Conservation (phyloP, 2,888 invertebrate genomes). For the Eilema griseolum region DNA sequence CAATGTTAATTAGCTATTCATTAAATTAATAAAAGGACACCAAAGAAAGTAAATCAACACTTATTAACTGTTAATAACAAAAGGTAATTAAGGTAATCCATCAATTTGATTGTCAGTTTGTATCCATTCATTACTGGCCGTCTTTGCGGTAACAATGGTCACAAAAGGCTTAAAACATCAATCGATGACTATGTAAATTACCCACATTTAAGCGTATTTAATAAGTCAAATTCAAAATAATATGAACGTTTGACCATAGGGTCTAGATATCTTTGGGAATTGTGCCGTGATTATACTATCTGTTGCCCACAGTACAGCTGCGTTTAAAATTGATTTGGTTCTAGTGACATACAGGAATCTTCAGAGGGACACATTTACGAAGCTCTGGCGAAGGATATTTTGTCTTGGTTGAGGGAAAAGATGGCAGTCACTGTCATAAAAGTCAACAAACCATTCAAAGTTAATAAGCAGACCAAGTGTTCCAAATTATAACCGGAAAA, state of each 20-base stretch:
- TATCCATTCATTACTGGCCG: slow-evolving; percentile 10
- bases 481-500: too few relatives aligned
- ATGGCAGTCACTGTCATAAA: too few relatives aligned
- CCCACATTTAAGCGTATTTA: not conserved
- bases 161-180: slow-evolving; percentile 3
- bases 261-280: not conserved
- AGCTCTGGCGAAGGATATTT: too few relatives aligned
- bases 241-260: not conserved
- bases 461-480: too few relatives aligned
- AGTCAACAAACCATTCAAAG: too few relatives aligned
- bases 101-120: slow-evolving; percentile 22
- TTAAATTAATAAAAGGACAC: not conserved
- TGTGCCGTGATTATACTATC: not conserved
- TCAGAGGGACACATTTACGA: too few relatives aligned
- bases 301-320: not conserved
- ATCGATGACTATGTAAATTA: not conserved
- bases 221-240: not conserved
- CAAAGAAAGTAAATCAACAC: not conserved
- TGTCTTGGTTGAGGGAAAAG: too few relatives aligned
- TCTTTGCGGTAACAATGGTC: not conserved
- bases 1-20: not conserved
- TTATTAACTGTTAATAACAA: not conserved
- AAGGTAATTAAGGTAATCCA: slow-evolving; percentile 24
- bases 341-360: too few relatives aligned
- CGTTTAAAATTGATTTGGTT: too few relatives aligned